These are phyloP conservation scores for Helobdella robusta DNA, from an alignment of 2,888 invertebrate genomes.

Conservation along the genomic window DNA sequence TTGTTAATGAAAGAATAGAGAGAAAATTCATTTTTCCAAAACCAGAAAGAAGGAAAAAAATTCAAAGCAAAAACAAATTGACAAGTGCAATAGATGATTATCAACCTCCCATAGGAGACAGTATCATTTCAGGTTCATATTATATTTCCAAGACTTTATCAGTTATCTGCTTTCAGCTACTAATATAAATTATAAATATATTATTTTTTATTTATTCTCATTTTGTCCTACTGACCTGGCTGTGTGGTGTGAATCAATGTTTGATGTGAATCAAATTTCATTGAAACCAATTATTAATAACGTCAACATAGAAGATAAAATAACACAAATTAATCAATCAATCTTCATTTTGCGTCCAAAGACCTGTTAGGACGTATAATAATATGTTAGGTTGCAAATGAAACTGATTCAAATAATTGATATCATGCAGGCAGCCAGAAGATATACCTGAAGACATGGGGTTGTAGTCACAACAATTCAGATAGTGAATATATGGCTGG, in stretches of 20 bases:
- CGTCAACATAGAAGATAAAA: no score
- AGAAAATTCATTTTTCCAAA: neutral
- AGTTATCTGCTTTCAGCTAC: no score
- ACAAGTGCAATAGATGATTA: constrained; percentile 9
- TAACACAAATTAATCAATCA: no score
- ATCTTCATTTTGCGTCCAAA: no score
- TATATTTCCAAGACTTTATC: no score
- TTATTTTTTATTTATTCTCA: no score
- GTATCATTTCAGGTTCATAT: constrained; percentile 33
- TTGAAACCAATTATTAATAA: no score
- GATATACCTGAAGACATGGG: constrained; percentile 58
- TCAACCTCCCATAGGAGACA: constrained; percentile 28
- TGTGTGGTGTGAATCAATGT: no score
- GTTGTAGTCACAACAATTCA: constrained; percentile 92
- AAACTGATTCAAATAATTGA: neutral
- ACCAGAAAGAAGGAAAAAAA: neutral
- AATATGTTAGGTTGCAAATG: neutral
- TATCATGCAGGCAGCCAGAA: constrained; percentile 29
- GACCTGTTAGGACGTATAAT: no score
- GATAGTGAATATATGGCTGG: constrained; percentile 99
- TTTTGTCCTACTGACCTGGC: no score
- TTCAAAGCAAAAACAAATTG: constrained; percentile 19
- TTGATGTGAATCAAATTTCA: no score
- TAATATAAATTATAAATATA: no score
- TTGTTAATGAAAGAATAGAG: neutral